Conservation (phyloP, 2,797 vertebrate species). For the Hipposideros larvatus region DNA sequence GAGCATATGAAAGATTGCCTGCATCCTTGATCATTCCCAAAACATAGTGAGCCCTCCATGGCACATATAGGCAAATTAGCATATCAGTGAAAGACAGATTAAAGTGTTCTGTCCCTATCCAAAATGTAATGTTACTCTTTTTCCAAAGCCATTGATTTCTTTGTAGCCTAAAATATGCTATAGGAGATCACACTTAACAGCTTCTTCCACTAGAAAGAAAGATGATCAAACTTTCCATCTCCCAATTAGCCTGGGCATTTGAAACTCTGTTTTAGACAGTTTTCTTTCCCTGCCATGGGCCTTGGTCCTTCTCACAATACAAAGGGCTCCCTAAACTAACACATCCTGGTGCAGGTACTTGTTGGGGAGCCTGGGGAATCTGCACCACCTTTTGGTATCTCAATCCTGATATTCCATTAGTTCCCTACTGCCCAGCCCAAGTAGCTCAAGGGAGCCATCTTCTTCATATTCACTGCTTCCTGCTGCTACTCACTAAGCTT, state of each 20-base stretch:
- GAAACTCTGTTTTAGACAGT: conserved; percentile 45
- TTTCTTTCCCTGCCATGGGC: neutral
- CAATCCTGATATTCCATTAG: neutral
- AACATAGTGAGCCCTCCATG: neutral
- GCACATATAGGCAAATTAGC: neutral
- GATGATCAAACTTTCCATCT: conserved; percentile 29
- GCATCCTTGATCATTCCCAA: neutral
- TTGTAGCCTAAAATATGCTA: conserved; percentile 26
- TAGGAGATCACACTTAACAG: neutral
- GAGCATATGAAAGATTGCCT: neutral
- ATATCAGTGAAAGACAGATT: neutral
- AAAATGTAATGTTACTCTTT: conserved; percentile 39
- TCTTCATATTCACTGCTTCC: neutral
- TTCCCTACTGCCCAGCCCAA: neutral
- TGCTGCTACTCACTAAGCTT: conserved; percentile 39
- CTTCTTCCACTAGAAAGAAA: conserved; percentile 46
- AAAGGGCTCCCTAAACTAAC: conserved; percentile 17
- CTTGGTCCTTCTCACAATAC: neutral
- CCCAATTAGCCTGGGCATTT: neutral
- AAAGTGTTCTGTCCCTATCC: neutral
- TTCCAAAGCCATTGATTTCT: neutral
- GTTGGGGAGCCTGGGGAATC: neutral
- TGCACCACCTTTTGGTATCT: neutral
- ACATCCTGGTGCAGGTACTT: neutral
- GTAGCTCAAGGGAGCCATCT: neutral